Percentiles rank a stretch among this genome's conserved stretches.
Conservation (phyloP, 2,888 invertebrate genomes). For the Perizoma flavofasciatum region DNA sequence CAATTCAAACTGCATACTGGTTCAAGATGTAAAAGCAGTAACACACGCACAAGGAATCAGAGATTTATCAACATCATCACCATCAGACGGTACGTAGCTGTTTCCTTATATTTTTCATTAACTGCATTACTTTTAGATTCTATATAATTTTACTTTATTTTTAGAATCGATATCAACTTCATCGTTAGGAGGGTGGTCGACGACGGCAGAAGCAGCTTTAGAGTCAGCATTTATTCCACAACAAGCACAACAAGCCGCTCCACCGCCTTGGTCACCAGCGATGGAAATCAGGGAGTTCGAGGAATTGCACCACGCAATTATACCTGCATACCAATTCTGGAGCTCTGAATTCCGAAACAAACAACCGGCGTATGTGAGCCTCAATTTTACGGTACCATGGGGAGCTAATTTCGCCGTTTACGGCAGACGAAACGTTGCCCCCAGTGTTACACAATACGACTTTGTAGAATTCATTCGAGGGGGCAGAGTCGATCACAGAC, state of each 20-base stretch:
- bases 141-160: conserved; percentile 42
- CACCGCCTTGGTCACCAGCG: conserved; percentile 90
- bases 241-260: conserved; percentile 89
- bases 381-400: conserved; percentile 96
- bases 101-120: conserved; percentile 7
- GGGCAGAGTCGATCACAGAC: conserved; percentile 90
- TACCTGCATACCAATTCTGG: conserved; percentile 97
- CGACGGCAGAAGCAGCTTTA: conserved; percentile 81
- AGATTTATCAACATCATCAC: conserved; percentile 84
- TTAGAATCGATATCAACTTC: conserved; percentile 87
- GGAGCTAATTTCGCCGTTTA: conserved; percentile 98
- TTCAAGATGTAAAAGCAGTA: conserved; percentile 94
- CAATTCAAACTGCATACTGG: conserved; percentile 94
- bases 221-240: conserved; percentile 85
- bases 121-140: conserved; percentile 13
- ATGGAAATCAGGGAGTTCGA: conserved; percentile 93
- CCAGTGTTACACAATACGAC: conserved; percentile 98
- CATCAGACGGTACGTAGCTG: conserved; percentile 70
- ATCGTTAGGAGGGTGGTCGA: conserved; percentile 76
- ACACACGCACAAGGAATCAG: conserved; percentile 93
- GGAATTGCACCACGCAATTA: conserved; percentile 91
- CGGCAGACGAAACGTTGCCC: conserved; percentile 96
- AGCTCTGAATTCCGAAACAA: conserved; percentile 96
- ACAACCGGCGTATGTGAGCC: conserved; percentile 93
- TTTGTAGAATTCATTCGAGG: conserved; percentile 97